phyloP scores from a whole-genome alignment of 1,140 invertebrate genomes.

The Heliconius hermathena region DNA sequence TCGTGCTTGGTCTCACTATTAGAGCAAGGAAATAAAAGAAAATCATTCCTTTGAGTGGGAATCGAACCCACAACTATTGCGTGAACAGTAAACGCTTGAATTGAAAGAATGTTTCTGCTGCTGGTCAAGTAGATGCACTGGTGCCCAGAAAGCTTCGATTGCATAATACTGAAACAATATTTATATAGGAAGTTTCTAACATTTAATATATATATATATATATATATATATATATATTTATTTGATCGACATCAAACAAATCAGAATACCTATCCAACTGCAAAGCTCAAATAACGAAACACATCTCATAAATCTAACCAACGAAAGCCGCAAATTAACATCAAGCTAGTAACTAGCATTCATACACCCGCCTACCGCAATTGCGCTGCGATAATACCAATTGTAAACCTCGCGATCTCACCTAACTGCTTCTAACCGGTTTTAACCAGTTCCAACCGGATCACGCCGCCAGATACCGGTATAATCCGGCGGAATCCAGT shows the following conservation, averaged over 20 bases:
- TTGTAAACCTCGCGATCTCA: constrained; percentile 55
- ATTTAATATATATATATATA: not conserved
- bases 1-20: too few species aligned
- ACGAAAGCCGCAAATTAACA: constrained; percentile 44
- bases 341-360: constrained; percentile 43
- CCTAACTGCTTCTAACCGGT: constrained; percentile 66
- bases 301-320: constrained; percentile 14
- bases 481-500: constrained; percentile 67
- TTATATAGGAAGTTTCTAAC: not conserved
- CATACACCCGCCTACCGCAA: constrained; percentile 41
- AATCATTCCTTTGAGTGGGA: too few species aligned
- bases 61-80: too few species aligned
- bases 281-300: not conserved
- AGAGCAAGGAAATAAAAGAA: too few species aligned
- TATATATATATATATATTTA: not conserved
- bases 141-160: too few species aligned
- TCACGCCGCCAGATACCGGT: constrained; percentile 47
- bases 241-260: not conserved
- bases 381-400: constrained; percentile 48
- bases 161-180: too few species aligned
- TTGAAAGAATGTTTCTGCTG: too few species aligned
- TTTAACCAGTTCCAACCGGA: constrained; percentile 44
- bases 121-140: too few species aligned
- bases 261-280: not conserved
- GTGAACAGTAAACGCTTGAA: too few species aligned